Evolutionary conservation across 1,140 invertebrate species (phyloP).

Genomic region (Drosophila arawakana): DNA sequence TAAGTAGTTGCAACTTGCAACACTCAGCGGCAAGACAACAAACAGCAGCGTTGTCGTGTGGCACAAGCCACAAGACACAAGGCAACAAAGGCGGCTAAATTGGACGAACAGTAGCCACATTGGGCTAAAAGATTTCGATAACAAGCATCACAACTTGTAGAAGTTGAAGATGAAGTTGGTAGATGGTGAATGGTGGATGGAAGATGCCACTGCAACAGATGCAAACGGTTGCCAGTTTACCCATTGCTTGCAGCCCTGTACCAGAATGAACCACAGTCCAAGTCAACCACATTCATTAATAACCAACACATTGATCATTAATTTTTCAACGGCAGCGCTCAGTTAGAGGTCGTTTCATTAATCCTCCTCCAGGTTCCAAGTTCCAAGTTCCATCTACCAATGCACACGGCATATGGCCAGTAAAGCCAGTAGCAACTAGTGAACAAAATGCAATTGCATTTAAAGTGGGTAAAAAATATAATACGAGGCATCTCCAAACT

Average conservation of each 20-base stretch:
- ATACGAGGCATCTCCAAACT: background rate
- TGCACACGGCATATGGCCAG: background rate
- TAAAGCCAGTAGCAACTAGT: constrained; percentile 44
- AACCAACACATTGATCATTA: constrained; percentile 75
- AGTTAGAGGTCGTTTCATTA: constrained; percentile 62
- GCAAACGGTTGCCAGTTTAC: constrained; percentile 29
- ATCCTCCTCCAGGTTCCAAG: constrained; percentile 48
- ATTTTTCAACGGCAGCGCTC: constrained; percentile 64
- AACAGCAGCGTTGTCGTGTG: constrained; percentile 2
- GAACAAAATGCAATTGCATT: constrained; percentile 51
- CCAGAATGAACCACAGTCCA: background rate
- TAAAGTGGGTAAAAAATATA: background rate
- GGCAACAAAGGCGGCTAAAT: constrained; percentile 21
- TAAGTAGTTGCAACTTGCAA: constrained; percentile 13
- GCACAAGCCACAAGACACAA: background rate
- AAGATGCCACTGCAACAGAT: constrained; percentile 23
- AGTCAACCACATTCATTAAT: constrained; percentile 69
- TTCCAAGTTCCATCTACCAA: background rate
- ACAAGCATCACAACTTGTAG: constrained; percentile 40
- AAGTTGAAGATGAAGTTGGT: constrained; percentile 23
- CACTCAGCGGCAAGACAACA: constrained; percentile 31
- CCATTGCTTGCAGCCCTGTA: background rate
- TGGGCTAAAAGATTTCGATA: constrained; percentile 77
- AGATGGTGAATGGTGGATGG: background rate
- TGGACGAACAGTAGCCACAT: constrained; percentile 72